A percentile compares a stretch with the other conserved stretches of the same genome.
phyloP scores from a whole-genome alignment of 2,797 vertebrate species.

The Dryobates pubescens region DNA sequence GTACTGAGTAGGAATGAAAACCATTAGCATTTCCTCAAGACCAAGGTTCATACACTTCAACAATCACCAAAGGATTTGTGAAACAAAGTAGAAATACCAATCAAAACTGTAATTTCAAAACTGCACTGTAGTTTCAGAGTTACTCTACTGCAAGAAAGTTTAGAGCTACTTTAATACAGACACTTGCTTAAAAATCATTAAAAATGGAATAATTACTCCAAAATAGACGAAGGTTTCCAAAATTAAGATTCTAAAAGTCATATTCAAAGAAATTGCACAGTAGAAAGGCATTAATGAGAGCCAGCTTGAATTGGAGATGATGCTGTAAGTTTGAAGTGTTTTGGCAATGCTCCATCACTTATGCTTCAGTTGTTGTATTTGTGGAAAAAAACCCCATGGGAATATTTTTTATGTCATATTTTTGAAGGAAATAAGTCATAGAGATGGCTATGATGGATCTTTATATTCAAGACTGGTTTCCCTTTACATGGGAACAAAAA shows the following conservation, averaged over 20 bases:
- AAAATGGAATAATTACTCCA: not conserved
- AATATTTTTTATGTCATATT: not conserved
- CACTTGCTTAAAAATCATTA: not conserved
- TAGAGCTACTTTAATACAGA: not conserved
- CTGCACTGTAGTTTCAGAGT: not conserved
- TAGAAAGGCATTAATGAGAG: not conserved
- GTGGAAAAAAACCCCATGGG: not conserved
- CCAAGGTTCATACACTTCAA: not conserved
- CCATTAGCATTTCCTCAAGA: not conserved
- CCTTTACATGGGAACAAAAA: rapidly evolving
- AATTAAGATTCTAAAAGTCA: not conserved
- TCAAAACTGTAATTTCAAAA: too few species aligned
- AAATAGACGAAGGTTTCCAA: not conserved
- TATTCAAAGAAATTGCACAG: not conserved
- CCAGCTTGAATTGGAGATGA: not conserved
- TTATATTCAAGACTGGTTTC: not conserved
- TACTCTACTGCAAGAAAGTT: not conserved
- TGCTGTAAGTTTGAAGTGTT: not conserved
- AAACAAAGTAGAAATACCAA: not conserved
- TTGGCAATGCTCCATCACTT: not conserved
- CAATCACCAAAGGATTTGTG: not conserved
- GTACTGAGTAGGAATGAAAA: not conserved
- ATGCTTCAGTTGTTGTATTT: not conserved
- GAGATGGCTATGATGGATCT: not conserved
- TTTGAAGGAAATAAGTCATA: not conserved